Conservation (phyloP, 2,797 vertebrate genomes). For the Prunella strophiata region DNA sequence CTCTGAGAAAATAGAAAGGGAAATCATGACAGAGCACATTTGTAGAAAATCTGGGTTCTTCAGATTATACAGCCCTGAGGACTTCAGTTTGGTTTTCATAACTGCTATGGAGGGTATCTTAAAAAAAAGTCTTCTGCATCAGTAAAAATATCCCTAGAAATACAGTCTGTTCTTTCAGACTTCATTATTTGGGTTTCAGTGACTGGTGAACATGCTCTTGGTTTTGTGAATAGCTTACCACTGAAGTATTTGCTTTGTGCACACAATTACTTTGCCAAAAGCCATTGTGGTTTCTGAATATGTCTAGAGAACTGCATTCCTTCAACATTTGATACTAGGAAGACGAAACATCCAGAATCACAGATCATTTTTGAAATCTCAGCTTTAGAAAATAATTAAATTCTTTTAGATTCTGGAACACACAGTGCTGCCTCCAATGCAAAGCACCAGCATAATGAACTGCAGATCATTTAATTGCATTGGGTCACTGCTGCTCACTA, state of each 20-base stretch:
- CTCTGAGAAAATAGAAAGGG: not conserved
- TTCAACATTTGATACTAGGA: not conserved
- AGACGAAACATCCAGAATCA: not conserved
- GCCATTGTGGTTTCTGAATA: not conserved
- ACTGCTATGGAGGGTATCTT: not conserved
- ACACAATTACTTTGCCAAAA: not conserved
- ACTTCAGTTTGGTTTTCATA: not conserved
- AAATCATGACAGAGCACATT: not conserved
- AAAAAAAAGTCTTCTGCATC: not conserved
- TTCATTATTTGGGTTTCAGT: not conserved
- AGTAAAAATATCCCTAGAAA: not conserved
- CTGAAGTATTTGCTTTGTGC: not conserved
- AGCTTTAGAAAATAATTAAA: not conserved
- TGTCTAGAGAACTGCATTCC: not conserved
- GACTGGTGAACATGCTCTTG: not conserved
- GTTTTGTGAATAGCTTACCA: not conserved
- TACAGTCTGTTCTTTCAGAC: not conserved
- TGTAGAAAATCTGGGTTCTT: not conserved
- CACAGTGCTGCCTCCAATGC: not conserved
- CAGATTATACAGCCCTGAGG: not conserved
- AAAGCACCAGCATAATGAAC: not conserved
- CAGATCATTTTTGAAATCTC: not conserved
- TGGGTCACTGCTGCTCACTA: not conserved
- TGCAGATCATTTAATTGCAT: not conserved
- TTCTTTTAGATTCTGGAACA: not conserved